Evolutionary conservation across 2,113 vertebrate species (phyloP).

Genomic region (Jacana jacana): DNA sequence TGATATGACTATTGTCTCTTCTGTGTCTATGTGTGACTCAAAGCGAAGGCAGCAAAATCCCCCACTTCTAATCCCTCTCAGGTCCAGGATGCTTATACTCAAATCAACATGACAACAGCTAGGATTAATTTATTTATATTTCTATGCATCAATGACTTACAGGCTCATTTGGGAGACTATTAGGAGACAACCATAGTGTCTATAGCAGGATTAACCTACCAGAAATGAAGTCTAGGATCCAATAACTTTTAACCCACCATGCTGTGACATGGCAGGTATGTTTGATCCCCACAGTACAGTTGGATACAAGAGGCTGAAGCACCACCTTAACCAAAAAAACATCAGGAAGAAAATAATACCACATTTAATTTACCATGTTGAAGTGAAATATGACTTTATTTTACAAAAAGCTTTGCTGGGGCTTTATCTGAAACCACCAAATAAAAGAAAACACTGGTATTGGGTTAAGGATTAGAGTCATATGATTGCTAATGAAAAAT

Average conservation of each 20-base stretch:
- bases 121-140: neutral
- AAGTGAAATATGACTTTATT: neutral
- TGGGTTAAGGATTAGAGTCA: conserved; percentile 47
- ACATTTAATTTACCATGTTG: neutral
- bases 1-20: neutral
- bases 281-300: accelerated
- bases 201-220: neutral
- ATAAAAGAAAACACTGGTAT: conserved; percentile 24
- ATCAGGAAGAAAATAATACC: neutral
- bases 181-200: neutral
- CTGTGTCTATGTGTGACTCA: neutral
- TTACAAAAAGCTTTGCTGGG: neutral
- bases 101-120: neutral
- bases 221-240: neutral
- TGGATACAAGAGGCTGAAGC: neutral
- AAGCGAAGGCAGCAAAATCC: neutral
- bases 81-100: neutral
- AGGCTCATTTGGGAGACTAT: neutral
- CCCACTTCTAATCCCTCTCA: neutral
- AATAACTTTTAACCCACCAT: neutral
- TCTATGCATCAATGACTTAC: neutral
- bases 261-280: accelerated
- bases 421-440: conserved; percentile 17
- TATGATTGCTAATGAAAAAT: conserved; percentile 61
- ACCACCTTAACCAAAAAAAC: neutral